Base-by-base conservation (phyloP, 2,888 invertebrate genomes). In the Aspidiotus destructor region DNA sequence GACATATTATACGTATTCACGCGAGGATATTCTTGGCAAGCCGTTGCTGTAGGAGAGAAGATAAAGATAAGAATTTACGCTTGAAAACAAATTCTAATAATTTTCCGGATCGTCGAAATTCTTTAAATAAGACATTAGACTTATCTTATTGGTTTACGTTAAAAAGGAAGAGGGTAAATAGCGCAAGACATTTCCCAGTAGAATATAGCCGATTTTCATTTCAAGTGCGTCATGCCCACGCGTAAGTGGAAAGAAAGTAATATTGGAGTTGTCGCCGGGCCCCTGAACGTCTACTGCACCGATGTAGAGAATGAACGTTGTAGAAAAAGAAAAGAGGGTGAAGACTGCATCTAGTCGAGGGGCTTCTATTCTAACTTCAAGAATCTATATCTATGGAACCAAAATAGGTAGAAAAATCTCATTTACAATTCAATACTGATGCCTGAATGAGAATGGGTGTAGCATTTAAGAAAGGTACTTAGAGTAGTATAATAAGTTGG, bases 91-190 rank as follows among this genome's bases (percentile, higher is more conserved):
- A 58, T 58, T 58, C 58, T 58, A 65, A 65, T 65, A 65, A 65
- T 65, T 65, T 65, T 65, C 65, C 65, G 58, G 44, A 9, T 65
- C 65, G 65, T 58, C 65, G 65, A 57, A 65, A 65, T 60, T 65
- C 58, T 65, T 57, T 65, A 65, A 65, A 65, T 65, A 65, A 65
- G 65, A 65, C 65, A 65, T 65, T 65, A 65, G 57, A 65, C 58
- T 57, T 42, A 48, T 44, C 57, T 42, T 65, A 65, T 65, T 57
- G 58, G 11, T 16, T 28, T 48, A 48, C 40, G 40, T 40, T 13
- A 58, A 28, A 58, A 58, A 58, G 16, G 58, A 58, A 28, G 16
- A 58, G 58, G 58, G 16, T 16, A 58, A 58, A 58, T 58, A 28
- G 58, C 10, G 58, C 10, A 17, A 58, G 54, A 65, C 57, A 65